These are phyloP conservation scores for Mesorhabditis spiculigera DNA, from an alignment of 2,888 invertebrate genomes.

Conservation along the genomic window DNA sequence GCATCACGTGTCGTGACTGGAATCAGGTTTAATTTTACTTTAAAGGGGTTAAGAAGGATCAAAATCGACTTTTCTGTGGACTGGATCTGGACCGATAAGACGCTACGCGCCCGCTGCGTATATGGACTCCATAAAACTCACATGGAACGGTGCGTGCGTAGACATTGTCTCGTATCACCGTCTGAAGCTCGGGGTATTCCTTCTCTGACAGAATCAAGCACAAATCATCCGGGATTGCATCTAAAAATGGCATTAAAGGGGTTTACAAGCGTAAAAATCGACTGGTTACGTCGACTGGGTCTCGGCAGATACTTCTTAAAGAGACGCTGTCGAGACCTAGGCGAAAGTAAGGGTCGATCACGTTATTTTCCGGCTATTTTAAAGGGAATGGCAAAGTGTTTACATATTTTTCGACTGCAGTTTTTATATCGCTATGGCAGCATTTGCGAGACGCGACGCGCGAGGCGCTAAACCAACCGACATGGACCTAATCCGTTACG, in stretches of 20 bases:
- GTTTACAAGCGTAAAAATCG: too few relatives aligned
- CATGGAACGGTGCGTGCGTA: slow-evolving; percentile 68
- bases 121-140: slow-evolving; percentile 34
- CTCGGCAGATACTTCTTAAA: too few relatives aligned
- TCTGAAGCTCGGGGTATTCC: slow-evolving; percentile 64
- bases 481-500: too few relatives aligned
- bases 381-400: neutral
- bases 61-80: too few relatives aligned
- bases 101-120: slow-evolving; percentile 14
- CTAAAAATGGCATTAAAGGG: slow-evolving; percentile 20
- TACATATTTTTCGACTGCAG: neutral
- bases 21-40: slow-evolving; percentile 14
- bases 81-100: too few relatives aligned
- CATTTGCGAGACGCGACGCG: too few relatives aligned
- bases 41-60: neutral
- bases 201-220: slow-evolving; percentile 43
- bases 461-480: too few relatives aligned
- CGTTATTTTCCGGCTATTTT: too few relatives aligned
- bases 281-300: too few relatives aligned
- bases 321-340: too few relatives aligned
- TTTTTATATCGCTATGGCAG: neutral
- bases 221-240: slow-evolving; percentile 38
- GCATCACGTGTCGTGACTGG: slow-evolving; percentile 67
- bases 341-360: too few relatives aligned
- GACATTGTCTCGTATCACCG: slow-evolving; percentile 69